Evolutionary conservation across 2,113 vertebrate species (phyloP).

Genomic region (Pseudois nayaur): DNA sequence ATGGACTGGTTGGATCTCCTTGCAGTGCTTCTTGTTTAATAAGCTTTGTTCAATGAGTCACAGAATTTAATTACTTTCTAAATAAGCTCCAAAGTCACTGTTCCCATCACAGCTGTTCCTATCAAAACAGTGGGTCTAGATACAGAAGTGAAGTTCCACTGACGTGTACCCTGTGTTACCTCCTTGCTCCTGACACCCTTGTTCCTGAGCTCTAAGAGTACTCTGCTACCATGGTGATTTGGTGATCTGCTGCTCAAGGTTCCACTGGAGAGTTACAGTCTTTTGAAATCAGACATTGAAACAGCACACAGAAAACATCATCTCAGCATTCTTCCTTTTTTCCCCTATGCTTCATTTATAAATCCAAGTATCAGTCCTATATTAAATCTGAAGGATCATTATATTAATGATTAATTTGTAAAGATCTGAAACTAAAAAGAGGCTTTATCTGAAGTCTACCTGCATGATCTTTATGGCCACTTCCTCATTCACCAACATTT

Average conservation of each 20-base stretch:
- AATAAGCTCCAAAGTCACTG: not conserved
- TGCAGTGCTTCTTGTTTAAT: not conserved
- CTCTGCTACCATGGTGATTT: not conserved
- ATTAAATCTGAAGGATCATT: not conserved
- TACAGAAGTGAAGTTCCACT: not conserved
- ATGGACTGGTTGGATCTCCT: too few species aligned
- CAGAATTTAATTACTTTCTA: not conserved
- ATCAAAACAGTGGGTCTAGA: not conserved
- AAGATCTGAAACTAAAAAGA: not conserved
- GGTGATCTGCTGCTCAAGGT: not conserved
- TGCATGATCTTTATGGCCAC: not conserved
- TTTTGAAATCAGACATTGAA: not conserved
- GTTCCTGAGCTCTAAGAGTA: not conserved
- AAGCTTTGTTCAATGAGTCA: not conserved
- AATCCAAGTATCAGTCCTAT: not conserved
- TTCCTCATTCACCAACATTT: not conserved
- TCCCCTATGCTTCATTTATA: not conserved
- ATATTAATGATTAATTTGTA: not conserved
- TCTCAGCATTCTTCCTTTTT: not conserved
- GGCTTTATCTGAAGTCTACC: not conserved
- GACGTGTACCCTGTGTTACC: accelerated
- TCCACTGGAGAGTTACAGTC: not conserved
- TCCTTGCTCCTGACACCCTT: not conserved
- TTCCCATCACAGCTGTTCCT: not conserved
- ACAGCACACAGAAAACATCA: not conserved